Evolutionary conservation across 2,888 invertebrate genomes (phyloP).

Genomic region (Chouioia cunea): DNA sequence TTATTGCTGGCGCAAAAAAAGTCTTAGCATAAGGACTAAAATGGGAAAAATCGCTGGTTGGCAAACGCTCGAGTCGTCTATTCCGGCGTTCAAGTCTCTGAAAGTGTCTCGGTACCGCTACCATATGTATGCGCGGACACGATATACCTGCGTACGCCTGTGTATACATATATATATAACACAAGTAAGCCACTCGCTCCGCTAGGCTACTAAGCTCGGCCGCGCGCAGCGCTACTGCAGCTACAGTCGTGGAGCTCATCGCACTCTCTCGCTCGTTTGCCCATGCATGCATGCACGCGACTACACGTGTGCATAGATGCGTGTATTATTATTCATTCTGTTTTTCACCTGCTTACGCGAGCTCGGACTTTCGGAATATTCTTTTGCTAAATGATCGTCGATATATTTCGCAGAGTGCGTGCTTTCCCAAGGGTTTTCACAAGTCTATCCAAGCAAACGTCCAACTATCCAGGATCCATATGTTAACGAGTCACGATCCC

Average conservation of each 20-base stretch:
- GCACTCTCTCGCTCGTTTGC: neutral
- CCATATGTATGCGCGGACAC: slow-evolving; percentile 11
- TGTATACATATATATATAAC: too few relatives aligned
- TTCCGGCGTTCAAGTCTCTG: slow-evolving; percentile 29
- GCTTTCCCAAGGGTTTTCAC: neutral
- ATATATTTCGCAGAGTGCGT: slow-evolving; percentile 1
- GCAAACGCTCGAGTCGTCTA: neutral
- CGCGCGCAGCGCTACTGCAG: slow-evolving; percentile 9
- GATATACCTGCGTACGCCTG: too few relatives aligned
- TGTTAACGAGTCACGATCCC: too few relatives aligned
- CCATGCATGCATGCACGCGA: neutral
- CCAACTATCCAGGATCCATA: too few relatives aligned
- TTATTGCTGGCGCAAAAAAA: too few relatives aligned
- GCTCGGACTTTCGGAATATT: neutral
- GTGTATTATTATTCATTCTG: too few relatives aligned
- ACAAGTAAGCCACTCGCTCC: slow-evolving; percentile 20
- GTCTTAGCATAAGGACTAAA: too few relatives aligned
- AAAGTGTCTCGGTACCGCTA: neutral
- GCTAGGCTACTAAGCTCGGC: slow-evolving; percentile 7
- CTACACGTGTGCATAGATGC: slow-evolving; percentile 26
- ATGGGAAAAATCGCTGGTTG: too few relatives aligned
- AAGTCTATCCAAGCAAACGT: too few relatives aligned
- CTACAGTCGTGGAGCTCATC: slow-evolving; percentile 7
- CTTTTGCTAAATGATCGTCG: neutral
- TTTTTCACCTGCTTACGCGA: too few relatives aligned